phyloP scores from a whole-genome alignment of 1,140 invertebrate species.

The Cherax destructor region DNA sequence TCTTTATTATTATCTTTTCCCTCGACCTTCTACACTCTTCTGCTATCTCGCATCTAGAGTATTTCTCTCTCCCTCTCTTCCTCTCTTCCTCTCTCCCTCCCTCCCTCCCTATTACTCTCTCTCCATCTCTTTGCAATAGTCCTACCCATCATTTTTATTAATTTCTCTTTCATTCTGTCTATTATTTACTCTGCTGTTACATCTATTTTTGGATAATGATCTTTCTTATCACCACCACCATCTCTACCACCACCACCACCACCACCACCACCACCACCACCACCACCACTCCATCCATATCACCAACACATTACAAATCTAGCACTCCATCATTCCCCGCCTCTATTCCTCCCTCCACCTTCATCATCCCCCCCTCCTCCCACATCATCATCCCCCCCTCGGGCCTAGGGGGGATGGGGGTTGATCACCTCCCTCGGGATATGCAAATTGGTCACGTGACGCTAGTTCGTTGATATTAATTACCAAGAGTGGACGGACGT shows the following conservation, averaged over 20 bases:
- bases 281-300: neutral
- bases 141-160: too few relatives aligned
- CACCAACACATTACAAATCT: neutral
- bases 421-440: neutral
- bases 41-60: too few relatives aligned
- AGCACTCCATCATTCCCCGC: neutral
- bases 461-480: constrained; percentile 1
- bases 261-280: neutral
- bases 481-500: neutral
- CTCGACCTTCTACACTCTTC: too few relatives aligned
- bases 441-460: constrained; percentile 15
- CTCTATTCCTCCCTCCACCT: neutral
- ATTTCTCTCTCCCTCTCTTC: neutral
- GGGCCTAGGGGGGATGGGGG: too few relatives aligned
- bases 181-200: too few relatives aligned
- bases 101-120: constrained; percentile 34
- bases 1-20: too few relatives aligned
- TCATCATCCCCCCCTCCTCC: neutral
- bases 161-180: too few relatives aligned
- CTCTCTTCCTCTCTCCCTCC: constrained; percentile 4
- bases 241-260: neutral
- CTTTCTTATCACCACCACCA: neutral
- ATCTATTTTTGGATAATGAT: too few relatives aligned
- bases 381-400: neutral
- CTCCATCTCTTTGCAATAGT: neutral